Evolutionary conservation across 2,113 vertebrate genomes (phyloP), one percentile per base, ranked within the genome.

Genomic region (Tetrao urogallus): DNA sequence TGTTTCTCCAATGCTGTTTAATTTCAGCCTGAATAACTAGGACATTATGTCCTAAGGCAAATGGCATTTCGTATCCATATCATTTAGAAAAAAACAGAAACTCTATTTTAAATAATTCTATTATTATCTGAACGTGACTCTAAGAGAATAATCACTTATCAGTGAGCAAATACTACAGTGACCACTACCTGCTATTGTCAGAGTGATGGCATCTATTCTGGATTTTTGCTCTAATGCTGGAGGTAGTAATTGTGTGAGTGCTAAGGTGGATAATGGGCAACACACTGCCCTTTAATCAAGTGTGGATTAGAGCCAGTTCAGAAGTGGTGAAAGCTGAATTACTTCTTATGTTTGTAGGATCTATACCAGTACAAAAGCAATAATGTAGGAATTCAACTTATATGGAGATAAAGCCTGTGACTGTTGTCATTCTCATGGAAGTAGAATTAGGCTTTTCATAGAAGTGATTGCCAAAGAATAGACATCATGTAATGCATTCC

Each of bases 391-490:
- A 94, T 69, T 81, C 57, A 88, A 6, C 64, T 76, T 84, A 89
- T 79, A 86, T 61, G 38, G 72, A 88, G 67, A 67, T 34, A 43
- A 60, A 57, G 57, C 82, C 57, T 72, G 54, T 47, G 54, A 43
- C 40, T 70, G 5, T 43, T 91, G 52, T 81, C 3, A 20, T 74
- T 88, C 63, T 48, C 43, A 8, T 72, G 21, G 82, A 87, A 71
- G 76, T 47, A 86, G 83, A 88, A 92, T 93, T 67, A 86, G 1
- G 2, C 48, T 58, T 21, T 91, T 88, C 30, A 13, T 3, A 2
- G 42, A 63, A 36, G 32, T 79, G 76, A 92, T 5, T 76, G 94
- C 38, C 73, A 78, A 88, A 90, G 90, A 91, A 43, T 34, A 57
- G 70, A 34, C 71, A 52, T 18, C 88, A 57, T 76, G 13, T 63